Conservation (phyloP, 1,140 invertebrate genomes). For the Venustaconcha ellipsiformis region DNA sequence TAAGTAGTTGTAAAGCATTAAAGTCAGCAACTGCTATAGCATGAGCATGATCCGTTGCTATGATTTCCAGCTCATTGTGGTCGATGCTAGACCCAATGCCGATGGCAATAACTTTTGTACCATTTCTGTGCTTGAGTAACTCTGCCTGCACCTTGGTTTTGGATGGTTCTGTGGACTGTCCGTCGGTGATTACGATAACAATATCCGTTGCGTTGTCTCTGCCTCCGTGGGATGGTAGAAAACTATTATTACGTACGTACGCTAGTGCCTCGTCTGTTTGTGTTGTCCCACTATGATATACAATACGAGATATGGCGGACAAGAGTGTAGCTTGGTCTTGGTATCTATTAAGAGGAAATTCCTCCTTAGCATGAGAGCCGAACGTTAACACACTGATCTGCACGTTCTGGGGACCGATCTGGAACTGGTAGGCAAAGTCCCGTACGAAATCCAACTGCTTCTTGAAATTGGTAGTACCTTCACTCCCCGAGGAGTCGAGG, state of each 20-base stretch:
- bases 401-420: slow-evolving; percentile 13
- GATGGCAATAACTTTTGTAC: slow-evolving; percentile 42
- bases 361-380: slow-evolving; percentile 10
- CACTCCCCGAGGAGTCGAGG: slow-evolving; percentile 47
- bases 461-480: slow-evolving; percentile 40
- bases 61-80: slow-evolving; percentile 29
- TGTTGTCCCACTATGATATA: slow-evolving; percentile 27
- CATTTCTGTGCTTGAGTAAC: slow-evolving; percentile 28
- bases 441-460: slow-evolving; percentile 44
- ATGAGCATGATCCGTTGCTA: slow-evolving; percentile 25
- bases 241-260: slow-evolving; percentile 34
- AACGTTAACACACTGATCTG: slow-evolving; percentile 21
- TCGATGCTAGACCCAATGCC: slow-evolving; percentile 36
- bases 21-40: slow-evolving; percentile 38
- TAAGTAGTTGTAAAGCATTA: slow-evolving; percentile 29
- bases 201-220: slow-evolving; percentile 33
- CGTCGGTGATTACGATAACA: slow-evolving; percentile 42
- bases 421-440: slow-evolving; percentile 32
- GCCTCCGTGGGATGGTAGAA: slow-evolving; percentile 17
- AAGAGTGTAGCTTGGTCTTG: background rate
- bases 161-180: slow-evolving; percentile 33
- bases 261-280: slow-evolving; percentile 37
- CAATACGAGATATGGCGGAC: slow-evolving; percentile 5
- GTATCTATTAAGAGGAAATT: slow-evolving; percentile 31
- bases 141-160: slow-evolving; percentile 15